Conservation (phyloP, 1,140 invertebrate species). For the Uloborus diversus region DNA sequence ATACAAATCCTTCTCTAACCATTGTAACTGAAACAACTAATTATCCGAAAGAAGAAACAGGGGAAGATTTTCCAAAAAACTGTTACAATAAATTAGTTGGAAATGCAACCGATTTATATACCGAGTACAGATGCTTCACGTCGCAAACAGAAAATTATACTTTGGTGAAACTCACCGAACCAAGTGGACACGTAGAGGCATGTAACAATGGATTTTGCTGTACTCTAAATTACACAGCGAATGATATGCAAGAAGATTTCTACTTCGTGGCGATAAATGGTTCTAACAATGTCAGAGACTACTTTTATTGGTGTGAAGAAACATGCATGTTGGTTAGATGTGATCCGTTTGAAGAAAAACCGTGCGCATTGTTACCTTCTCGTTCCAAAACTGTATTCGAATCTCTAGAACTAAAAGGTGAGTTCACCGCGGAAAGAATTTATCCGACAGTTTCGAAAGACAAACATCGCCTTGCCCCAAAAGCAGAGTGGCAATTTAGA, state of each 20-base stretch:
- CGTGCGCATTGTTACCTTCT: not conserved
- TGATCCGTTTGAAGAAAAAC: slow-evolving; percentile 10
- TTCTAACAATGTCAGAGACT: not conserved
- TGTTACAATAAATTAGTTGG: slow-evolving; percentile 13
- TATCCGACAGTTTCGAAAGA: slow-evolving; percentile 27
- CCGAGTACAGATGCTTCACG: slow-evolving; percentile 25
- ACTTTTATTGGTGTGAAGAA: slow-evolving; percentile 54
- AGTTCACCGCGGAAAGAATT: slow-evolving; percentile 14
- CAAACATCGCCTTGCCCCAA: slow-evolving; percentile 2
- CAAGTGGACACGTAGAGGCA: not conserved
- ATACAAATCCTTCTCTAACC: not conserved
- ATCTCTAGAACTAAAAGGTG: not conserved
- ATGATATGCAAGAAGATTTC: slow-evolving; percentile 10
- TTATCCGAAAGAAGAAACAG: slow-evolving; percentile 10
- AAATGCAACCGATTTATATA: not conserved
- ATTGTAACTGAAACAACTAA: not conserved
- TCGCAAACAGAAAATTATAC: slow-evolving; percentile 8
- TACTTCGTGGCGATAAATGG: slow-evolving; percentile 43
- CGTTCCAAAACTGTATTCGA: slow-evolving; percentile 36
- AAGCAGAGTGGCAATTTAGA: slow-evolving; percentile 6
- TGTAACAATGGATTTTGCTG: slow-evolving; percentile 57
- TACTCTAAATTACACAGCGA: slow-evolving; percentile 11
- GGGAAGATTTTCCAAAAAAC: slow-evolving; percentile 15
- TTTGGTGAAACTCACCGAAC: slow-evolving; percentile 7
- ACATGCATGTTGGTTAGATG: slow-evolving; percentile 47